Base-by-base conservation (phyloP, 2,888 invertebrate genomes). In the Scaptomyza polygonia region DNA sequence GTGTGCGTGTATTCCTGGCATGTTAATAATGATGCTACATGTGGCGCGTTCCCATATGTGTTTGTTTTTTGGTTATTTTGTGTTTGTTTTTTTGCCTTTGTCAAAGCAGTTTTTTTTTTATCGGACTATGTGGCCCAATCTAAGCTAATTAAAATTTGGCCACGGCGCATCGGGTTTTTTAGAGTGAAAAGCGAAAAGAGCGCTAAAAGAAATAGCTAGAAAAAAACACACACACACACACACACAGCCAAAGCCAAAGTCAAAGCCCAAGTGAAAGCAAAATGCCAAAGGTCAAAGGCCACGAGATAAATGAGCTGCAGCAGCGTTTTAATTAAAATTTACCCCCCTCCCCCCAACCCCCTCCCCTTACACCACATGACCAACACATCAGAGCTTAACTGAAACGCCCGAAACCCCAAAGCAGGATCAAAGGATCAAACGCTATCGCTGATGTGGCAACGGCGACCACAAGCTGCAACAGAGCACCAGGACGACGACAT, bases 101-200 rank as follows among this genome's bases (percentile, higher is more conserved):
- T 72, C 82, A 83, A 86, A 74, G 77, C 73, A 66, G 56, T 59
- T 63, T 57, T 39, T 58, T 59, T 63, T 57, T 39, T n/a, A 32
- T 67, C 43, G 62, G 59, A 73, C 56, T 77, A 52, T 77, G 59
- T 66, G 67, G 65, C 77, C 68, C 72, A 68, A 69, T 72, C 86
- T 86, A 80, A 86, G 81, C 82, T 82, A 82, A 82, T 82, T 82
- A 86, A 79, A 86, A 71, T 82, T 79, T 71, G 73, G 67, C 82
- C 82, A 82, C 67, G 39, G 47, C 67, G 34, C n/a, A 21, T 56
- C 71, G 70, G 27, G 54, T 49, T 49, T 42, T 30, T 44, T 9
- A n/a, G n/a, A n/a, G n/a, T n/a, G 25, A 18, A 16, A n/a, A 42
- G 30, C 29, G 39, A 44, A 27, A 59, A 54, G 32, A 45, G 45